These are phyloP conservation scores for Rotaria sp. DNA, from an alignment of 2,888 invertebrate species.

Conservation along the genomic window DNA sequence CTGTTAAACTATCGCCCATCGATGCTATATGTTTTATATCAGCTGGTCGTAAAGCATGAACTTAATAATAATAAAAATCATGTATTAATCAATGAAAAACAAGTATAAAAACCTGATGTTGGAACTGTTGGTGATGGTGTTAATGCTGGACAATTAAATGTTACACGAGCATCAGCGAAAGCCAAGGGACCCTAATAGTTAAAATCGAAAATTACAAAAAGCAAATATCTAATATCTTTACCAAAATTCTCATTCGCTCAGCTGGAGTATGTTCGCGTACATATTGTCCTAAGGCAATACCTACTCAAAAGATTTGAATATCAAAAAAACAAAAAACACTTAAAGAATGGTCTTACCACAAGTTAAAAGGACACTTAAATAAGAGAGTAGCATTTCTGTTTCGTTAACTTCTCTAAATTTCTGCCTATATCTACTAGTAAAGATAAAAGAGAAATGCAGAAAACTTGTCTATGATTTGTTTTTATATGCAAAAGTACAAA, in stretches of 20 bases:
- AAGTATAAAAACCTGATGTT: background rate
- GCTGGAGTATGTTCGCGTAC: background rate
- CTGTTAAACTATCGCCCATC: slow-evolving; percentile 48
- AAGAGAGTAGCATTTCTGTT: background rate
- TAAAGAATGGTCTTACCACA: background rate
- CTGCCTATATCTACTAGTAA: background rate
- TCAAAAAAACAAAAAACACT: background rate
- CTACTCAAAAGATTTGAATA: background rate
- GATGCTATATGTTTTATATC: slow-evolving; percentile 47
- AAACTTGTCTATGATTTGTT: background rate
- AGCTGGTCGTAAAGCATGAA: slow-evolving; percentile 46
- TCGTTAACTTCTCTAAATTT: background rate
- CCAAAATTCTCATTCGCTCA: background rate
- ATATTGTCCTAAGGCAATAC: background rate
- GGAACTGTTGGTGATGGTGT: background rate
- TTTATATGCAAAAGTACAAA: background rate
- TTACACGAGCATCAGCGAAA: background rate
- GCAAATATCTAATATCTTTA: background rate
- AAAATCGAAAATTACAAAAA: background rate
- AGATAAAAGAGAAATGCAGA: background rate
- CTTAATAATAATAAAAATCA: slow-evolving; percentile 40
- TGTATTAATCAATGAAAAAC: background rate
- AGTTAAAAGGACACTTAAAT: background rate
- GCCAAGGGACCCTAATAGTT: background rate
- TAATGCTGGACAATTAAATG: background rate